Evolutionary conservation across 2,797 vertebrate genomes (phyloP).

Genomic region (Tapera naevia): DNA sequence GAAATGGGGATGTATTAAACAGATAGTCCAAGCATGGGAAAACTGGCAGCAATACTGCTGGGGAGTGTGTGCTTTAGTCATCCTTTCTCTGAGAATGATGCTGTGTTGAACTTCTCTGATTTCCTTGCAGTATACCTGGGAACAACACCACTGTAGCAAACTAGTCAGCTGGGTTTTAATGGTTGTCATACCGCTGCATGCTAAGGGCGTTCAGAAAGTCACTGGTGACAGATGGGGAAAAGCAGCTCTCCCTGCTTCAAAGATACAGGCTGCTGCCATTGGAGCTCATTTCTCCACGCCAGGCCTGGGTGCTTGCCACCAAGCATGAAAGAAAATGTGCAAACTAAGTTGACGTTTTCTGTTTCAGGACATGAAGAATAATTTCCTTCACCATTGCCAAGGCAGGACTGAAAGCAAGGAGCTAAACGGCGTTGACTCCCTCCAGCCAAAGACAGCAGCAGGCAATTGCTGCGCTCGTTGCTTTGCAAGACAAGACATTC

Average conservation of each 20-base stretch:
- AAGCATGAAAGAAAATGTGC: conserved; percentile 2
- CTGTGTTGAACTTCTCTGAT: not conserved
- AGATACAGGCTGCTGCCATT: not conserved
- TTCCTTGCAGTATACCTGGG: not conserved
- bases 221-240: not conserved
- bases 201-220: not conserved
- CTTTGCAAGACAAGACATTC: not conserved
- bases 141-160: accelerated
- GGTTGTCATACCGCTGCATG: not conserved
- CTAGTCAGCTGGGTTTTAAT: not conserved
- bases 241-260: not conserved
- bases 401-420: not conserved
- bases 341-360: not conserved
- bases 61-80: not conserved
- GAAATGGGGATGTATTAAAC: not conserved
- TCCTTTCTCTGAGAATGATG: not conserved
- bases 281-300: accelerated
- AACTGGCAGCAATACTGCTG: not conserved
- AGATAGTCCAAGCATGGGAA: not conserved
- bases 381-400: not conserved
- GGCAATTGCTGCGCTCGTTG: not conserved
- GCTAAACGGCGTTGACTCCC: accelerated
- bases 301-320: not conserved
- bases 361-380: conserved; percentile 30
- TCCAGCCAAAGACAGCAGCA: not conserved